phyloP scores from a whole-genome alignment of 2,888 invertebrate species.

The Adineta ricciae region DNA sequence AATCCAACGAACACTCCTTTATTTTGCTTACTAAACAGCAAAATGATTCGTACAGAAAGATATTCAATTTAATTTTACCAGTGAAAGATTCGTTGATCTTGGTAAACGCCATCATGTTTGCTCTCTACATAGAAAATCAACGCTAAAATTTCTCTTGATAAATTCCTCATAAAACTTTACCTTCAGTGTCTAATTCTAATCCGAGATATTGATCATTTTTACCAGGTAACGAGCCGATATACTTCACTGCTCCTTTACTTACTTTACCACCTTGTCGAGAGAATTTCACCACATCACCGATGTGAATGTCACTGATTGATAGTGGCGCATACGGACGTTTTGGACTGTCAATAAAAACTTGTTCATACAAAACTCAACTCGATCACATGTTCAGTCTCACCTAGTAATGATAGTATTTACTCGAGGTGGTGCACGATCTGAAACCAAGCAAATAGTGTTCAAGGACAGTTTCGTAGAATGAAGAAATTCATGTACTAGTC shows the following conservation, averaged over 20 bases:
- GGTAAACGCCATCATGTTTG: constrained; percentile 50
- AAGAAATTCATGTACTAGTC: neutral
- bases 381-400: neutral
- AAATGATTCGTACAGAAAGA: constrained; percentile 26
- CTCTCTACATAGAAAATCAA: constrained; percentile 46
- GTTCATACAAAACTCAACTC: neutral
- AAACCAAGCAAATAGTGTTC: neutral
- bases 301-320: constrained; percentile 42
- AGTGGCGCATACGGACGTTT: constrained; percentile 44
- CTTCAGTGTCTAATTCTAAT: constrained; percentile 48
- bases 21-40: constrained; percentile 45
- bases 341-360: neutral
- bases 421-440: neutral
- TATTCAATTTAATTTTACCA: constrained; percentile 39
- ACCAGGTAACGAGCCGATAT: constrained; percentile 47
- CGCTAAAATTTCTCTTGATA: no score
- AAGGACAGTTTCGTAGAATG: neutral
- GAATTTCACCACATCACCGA: constrained; percentile 48
- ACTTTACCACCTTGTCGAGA: constrained; percentile 47
- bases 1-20: constrained; percentile 50
- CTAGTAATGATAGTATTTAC: neutral
- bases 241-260: constrained; percentile 45
- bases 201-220: constrained; percentile 47
- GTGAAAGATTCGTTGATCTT: constrained; percentile 46
- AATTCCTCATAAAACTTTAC: constrained; percentile 35